Percentiles rank a stretch among this genome's conserved stretches.
These are phyloP conservation scores for Serinus canaria DNA, from an alignment of 2,113 vertebrate genomes.

Conservation along the genomic window DNA sequence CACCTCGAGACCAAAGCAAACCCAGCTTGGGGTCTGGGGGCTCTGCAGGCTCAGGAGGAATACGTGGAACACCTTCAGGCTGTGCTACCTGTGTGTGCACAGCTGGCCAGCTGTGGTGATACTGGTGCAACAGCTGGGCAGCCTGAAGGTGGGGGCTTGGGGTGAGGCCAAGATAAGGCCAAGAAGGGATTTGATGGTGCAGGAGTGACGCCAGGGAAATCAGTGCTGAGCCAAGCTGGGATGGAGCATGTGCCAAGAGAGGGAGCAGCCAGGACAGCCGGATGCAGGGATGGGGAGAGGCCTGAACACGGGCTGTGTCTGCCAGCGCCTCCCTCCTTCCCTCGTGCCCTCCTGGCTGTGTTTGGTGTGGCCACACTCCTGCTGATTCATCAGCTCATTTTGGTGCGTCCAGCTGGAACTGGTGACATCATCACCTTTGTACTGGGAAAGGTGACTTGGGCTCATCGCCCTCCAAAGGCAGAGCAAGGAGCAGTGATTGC, in stretches of 20 bases:
- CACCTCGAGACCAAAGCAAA: neutral
- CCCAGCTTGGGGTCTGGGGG: neutral
- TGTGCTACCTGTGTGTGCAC: neutral
- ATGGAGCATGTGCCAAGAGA: fast-evolving
- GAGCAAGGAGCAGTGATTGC: neutral
- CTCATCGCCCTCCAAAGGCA: neutral
- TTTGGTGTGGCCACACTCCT: neutral
- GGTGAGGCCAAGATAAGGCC: too few relatives aligned
- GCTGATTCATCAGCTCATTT: neutral
- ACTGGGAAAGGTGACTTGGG: neutral
- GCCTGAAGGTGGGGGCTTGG: fast-evolving
- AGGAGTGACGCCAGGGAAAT: neutral
- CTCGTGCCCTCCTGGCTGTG: neutral
- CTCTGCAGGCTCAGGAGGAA: neutral
- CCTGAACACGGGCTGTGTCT: neutral
- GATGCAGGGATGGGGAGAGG: neutral
- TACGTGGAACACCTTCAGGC: fast-evolving
- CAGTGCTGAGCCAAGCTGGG: neutral
- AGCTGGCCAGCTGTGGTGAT: neutral
- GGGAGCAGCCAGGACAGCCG: neutral
- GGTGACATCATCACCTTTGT: neutral
- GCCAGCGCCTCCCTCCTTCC: neutral
- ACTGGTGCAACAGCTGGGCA: fast-evolving
- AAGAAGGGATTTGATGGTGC: neutral
- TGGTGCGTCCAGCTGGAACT: neutral